A percentile compares a stretch with the other conserved stretches of the same genome.
Conservation (phyloP, 2,888 invertebrate species). For the Tanaodytes sp. region DNA sequence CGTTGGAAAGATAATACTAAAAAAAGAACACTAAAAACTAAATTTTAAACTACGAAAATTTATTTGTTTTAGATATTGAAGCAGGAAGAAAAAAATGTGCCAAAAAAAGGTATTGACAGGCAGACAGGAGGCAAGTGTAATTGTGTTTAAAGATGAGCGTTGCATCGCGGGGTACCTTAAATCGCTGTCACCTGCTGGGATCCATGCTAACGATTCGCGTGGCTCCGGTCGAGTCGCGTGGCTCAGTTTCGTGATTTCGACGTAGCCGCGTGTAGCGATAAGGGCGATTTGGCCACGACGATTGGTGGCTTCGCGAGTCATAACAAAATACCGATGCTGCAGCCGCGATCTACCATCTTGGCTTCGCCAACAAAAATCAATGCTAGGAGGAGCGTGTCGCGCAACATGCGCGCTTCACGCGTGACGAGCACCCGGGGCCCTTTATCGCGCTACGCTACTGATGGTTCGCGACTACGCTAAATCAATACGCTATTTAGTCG, state of each 20-base stretch:
- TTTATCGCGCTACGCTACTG: constrained; percentile 36
- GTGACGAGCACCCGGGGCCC: constrained; percentile 46
- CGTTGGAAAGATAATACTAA: no score
- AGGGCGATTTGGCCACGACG: constrained; percentile 45
- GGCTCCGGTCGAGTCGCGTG: constrained; percentile 39
- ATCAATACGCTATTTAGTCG: constrained; percentile 46
- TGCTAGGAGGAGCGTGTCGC: constrained; percentile 58
- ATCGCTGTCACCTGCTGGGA: constrained; percentile 67
- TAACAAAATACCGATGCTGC: constrained; percentile 67
- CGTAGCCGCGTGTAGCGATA: constrained; percentile 53
- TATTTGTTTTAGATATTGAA: no score
- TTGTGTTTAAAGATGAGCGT: constrained; percentile 18
- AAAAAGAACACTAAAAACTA: no score
- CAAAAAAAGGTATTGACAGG: no score
- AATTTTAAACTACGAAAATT: no score
- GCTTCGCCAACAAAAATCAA: constrained; percentile 62
- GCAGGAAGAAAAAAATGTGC: no score
- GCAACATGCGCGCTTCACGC: constrained; percentile 65
- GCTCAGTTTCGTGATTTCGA: constrained; percentile 45
- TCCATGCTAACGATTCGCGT: constrained; percentile 62
- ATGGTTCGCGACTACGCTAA: constrained; percentile 49
- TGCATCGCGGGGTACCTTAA: constrained; percentile 59
- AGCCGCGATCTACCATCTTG: constrained; percentile 65
- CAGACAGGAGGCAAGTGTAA: not conserved
- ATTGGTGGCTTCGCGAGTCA: constrained; percentile 55